Conservation (phyloP, 2,113 vertebrate genomes). For the Passer domesticus region DNA sequence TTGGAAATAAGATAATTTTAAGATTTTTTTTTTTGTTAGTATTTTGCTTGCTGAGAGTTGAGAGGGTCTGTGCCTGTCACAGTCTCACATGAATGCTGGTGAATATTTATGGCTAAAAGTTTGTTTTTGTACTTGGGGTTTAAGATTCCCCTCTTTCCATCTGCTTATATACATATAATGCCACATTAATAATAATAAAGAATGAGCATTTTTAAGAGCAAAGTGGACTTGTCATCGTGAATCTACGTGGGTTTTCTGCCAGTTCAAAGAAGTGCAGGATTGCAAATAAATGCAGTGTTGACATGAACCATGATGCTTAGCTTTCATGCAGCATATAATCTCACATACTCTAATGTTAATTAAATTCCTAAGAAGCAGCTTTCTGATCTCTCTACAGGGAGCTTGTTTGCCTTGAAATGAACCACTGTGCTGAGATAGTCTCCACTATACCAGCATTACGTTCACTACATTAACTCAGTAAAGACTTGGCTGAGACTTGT, state of each 20-base stretch:
- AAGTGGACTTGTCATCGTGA: neutral
- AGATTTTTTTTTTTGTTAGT: neutral
- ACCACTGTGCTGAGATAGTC: slow-evolving; percentile 54
- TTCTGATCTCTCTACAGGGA: slow-evolving; percentile 50
- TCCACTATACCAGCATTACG: slow-evolving; percentile 53
- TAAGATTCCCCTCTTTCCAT: neutral
- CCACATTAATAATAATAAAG: neutral
- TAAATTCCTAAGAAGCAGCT: slow-evolving; percentile 58
- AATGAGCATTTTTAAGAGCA: neutral
- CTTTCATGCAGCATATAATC: slow-evolving; percentile 45
- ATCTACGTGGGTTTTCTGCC: neutral
- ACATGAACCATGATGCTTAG: neutral
- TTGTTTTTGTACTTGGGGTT: neutral
- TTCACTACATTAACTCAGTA: slow-evolving; percentile 70
- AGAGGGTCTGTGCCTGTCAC: neutral
- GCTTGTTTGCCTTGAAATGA: slow-evolving; percentile 61
- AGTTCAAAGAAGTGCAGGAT: neutral
- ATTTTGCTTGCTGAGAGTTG: neutral
- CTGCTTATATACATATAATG: neutral
- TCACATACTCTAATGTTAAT: slow-evolving; percentile 39
- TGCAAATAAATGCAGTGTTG: neutral
- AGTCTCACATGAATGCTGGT: neutral
- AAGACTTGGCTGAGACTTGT: slow-evolving; percentile 23
- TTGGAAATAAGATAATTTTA: neutral
- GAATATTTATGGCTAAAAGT: neutral